phyloP scores from a whole-genome alignment of 2,113 vertebrate species.

The Bungarus multicinctus region DNA sequence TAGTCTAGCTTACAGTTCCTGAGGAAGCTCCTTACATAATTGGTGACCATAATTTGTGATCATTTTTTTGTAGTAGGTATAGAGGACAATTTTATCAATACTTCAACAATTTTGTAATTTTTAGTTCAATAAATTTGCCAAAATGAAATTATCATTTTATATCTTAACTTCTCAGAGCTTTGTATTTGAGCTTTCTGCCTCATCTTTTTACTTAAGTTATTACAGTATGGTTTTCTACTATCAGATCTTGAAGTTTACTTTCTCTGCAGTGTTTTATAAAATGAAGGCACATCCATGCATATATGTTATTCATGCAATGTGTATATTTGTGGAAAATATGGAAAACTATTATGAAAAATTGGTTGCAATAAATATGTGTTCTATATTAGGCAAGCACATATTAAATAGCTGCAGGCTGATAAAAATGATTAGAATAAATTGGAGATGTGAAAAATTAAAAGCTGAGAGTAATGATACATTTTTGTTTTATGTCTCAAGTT shows the following conservation, averaged over 20 bases:
- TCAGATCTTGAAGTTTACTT: not conserved
- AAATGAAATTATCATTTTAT: not conserved
- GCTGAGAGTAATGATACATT: not conserved
- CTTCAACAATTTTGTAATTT: not conserved
- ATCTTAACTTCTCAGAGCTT: not conserved
- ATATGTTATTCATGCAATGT: not conserved
- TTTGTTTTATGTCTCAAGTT: not conserved
- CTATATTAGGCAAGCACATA: not conserved
- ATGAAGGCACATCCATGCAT: not conserved
- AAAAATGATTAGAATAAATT: not conserved
- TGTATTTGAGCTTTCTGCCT: not conserved
- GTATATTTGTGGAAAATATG: not conserved
- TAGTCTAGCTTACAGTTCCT: not conserved
- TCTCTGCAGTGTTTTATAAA: not conserved
- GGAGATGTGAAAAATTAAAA: not conserved
- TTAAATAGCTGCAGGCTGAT: not conserved
- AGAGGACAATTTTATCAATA: not conserved
- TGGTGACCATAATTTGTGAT: not conserved
- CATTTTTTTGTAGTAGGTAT: not conserved
- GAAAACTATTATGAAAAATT: not conserved
- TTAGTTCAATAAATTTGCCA: not conserved
- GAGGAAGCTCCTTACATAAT: not conserved
- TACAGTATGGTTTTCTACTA: not conserved
- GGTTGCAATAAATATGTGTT: not conserved
- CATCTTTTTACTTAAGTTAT: not conserved